Conservation (phyloP, 2,888 invertebrate species). For the Andrena bicolor region DNA sequence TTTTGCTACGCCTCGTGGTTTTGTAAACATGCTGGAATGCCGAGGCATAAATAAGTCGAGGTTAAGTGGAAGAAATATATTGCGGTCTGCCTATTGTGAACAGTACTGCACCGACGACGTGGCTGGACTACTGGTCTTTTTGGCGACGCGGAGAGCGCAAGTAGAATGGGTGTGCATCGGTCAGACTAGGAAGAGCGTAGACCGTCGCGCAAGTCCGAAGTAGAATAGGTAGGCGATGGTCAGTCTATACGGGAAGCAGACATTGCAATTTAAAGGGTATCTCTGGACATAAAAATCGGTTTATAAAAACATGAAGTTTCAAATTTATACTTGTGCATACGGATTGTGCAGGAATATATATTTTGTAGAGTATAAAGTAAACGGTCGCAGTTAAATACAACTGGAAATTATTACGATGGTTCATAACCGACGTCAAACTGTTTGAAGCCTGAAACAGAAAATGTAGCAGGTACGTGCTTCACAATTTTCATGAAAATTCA, state of each 20-base stretch:
- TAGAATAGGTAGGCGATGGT: neutral
- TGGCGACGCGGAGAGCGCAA: neutral
- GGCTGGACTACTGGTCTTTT: neutral
- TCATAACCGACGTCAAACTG: neutral
- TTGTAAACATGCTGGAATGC: slow-evolving; percentile 8
- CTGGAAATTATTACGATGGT: neutral
- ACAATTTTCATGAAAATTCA: neutral
- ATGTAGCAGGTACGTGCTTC: neutral
- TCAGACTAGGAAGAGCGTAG: neutral
- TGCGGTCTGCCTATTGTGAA: slow-evolving; percentile 3
- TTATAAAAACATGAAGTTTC: too few species aligned
- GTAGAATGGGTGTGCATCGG: neutral
- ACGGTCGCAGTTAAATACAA: too few species aligned
- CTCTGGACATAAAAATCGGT: too few species aligned
- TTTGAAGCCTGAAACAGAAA: slow-evolving; percentile 1
- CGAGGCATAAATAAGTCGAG: neutral
- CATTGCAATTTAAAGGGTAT: neutral
- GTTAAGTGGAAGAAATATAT: slow-evolving; percentile 15
- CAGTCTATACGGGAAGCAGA: neutral
- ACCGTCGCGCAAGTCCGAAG: neutral
- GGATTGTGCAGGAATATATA: too few species aligned
- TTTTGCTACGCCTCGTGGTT: slow-evolving; percentile 13
- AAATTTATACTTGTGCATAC: too few species aligned
- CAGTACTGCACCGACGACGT: neutral
- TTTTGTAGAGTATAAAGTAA: too few species aligned